Conservation (phyloP, 2,888 invertebrate genomes). For the Acleris sparsana region DNA sequence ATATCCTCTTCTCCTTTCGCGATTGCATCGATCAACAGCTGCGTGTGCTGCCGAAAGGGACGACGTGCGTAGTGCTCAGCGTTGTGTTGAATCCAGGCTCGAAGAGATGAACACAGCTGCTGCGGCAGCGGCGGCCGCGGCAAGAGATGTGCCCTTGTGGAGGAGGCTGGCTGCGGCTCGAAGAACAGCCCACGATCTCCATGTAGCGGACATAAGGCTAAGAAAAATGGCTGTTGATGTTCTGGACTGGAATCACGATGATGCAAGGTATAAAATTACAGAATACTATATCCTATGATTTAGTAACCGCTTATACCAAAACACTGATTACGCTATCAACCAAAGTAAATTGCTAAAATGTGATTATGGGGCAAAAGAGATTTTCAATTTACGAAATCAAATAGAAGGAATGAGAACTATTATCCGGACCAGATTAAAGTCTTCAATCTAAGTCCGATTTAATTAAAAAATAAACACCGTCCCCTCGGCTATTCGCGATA, state of each 20-base stretch:
- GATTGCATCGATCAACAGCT: slow-evolving; percentile 95
- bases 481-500: slow-evolving; percentile 49
- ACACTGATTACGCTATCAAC: slow-evolving; percentile 18
- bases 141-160: slow-evolving; percentile 94
- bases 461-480: slow-evolving; percentile 51
- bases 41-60: slow-evolving; percentile 92
- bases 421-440: slow-evolving; percentile 31
- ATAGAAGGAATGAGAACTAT: slow-evolving; percentile 34
- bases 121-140: slow-evolving; percentile 94
- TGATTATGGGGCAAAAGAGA: slow-evolving; percentile 36
- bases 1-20: slow-evolving; percentile 95
- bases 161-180: slow-evolving; percentile 91
- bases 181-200: slow-evolving; percentile 91
- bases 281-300: background rate
- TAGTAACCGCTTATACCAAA: background rate
- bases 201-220: slow-evolving; percentile 94
- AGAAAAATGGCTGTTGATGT: slow-evolving; percentile 97
- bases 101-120: slow-evolving; percentile 97
- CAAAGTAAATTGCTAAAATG: slow-evolving; percentile 22
- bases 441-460: slow-evolving; percentile 38
- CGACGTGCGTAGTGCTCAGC: slow-evolving; percentile 93
- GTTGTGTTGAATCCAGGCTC: slow-evolving; percentile 95
- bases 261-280: slow-evolving; percentile 84
- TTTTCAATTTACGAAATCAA: slow-evolving; percentile 34
- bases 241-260: slow-evolving; percentile 96